phyloP scores from a whole-genome alignment of 2,797 vertebrate genomes.

The Gastrophryne carolinensis region DNA sequence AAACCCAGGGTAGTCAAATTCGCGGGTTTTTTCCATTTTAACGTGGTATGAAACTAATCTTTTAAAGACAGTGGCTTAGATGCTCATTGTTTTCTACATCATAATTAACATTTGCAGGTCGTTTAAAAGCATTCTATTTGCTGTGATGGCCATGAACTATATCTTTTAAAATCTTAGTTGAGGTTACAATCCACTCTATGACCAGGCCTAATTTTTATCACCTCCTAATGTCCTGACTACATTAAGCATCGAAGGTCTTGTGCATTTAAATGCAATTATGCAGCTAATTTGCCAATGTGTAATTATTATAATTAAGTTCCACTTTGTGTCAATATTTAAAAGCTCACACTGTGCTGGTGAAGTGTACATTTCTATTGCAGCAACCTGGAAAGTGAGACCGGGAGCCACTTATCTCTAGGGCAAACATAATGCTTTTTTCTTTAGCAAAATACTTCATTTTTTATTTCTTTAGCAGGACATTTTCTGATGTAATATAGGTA shows the following conservation, averaged over 20 bases:
- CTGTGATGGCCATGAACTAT: too few relatives aligned
- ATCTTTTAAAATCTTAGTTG: background rate
- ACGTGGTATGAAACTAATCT: too few relatives aligned
- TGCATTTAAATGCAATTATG: constrained; percentile 13
- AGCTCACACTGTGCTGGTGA: constrained; percentile 12
- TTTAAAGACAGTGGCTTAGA: too few relatives aligned
- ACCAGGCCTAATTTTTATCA: background rate
- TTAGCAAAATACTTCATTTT: background rate
- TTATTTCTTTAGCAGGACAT: background rate
- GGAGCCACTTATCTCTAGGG: background rate
- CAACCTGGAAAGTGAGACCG: background rate
- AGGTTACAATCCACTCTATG: background rate
- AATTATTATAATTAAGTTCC: constrained; percentile 26
- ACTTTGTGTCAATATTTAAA: constrained; percentile 28
- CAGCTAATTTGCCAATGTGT: constrained; percentile 11
- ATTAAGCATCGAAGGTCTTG: background rate
- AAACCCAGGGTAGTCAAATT: too few relatives aligned
- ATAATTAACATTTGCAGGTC: too few relatives aligned
- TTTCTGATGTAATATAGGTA: too few relatives aligned
- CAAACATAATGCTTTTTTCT: background rate
- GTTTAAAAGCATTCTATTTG: too few relatives aligned
- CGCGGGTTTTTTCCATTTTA: too few relatives aligned
- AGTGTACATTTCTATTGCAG: background rate
- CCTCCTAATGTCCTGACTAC: background rate
- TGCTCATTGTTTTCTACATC: too few relatives aligned